Conservation (phyloP, 2,113 vertebrate genomes). For the Hypomesus transpacificus region DNA sequence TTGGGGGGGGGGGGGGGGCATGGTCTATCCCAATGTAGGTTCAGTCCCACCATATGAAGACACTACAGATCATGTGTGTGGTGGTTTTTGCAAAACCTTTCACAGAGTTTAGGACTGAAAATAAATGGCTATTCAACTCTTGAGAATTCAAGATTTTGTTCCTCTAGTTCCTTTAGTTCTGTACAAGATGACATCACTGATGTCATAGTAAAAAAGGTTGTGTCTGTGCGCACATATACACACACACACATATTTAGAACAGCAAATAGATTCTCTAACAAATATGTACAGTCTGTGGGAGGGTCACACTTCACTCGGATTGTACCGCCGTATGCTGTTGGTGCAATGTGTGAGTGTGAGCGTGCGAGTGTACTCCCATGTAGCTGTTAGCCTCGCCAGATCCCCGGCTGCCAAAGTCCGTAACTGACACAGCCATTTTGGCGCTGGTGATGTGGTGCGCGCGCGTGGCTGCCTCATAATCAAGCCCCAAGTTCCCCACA, state of each 20-base stretch:
- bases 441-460: constrained; percentile 82
- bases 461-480: constrained; percentile 73
- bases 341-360: constrained; percentile 68
- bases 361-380: constrained; percentile 57
- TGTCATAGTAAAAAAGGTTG: constrained; percentile 79
- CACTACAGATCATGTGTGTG: constrained; percentile 27
- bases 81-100: constrained; percentile 55
- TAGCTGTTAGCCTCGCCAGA: constrained; percentile 79
- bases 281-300: constrained; percentile 73
- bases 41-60: constrained; percentile 75
- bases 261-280: constrained; percentile 77
- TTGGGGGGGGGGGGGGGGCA: constrained; percentile 37
- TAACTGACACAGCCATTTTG: constrained; percentile 88
- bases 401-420: constrained; percentile 81
- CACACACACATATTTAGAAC: constrained; percentile 12
- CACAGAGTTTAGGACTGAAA: constrained; percentile 81
- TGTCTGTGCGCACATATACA: constrained; percentile 43
- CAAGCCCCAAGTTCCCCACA: constrained; percentile 65
- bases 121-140: constrained; percentile 80
- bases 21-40: constrained; percentile 13
- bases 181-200: constrained; percentile 92
- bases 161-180: constrained; percentile 64
- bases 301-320: constrained; percentile 72
- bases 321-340: constrained; percentile 83
- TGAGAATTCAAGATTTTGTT: constrained; percentile 87